Evolutionary conservation across 2,888 invertebrate species (phyloP), one percentile per base, ranked within the genome.

Genomic region (Drosophila pseudotakahashii): DNA sequence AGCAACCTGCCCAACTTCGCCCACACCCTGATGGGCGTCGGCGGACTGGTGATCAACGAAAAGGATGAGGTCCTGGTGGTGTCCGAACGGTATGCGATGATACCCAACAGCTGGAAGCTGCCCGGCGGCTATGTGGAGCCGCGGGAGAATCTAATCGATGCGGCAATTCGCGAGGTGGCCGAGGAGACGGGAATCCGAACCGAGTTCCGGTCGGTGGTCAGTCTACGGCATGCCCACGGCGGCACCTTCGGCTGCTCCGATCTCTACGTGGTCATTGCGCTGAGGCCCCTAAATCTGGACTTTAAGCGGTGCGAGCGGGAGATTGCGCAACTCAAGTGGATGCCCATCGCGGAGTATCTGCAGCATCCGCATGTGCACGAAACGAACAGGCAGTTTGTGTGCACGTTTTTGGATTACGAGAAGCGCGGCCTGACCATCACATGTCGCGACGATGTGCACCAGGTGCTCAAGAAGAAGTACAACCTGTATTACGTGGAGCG

Each of bases 101-200:
- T 92, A 32, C 85, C 78, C 91, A 93, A 90, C 76, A 94, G 80
- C 87, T 98, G 97, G 97, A 98, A 98, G 92, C 93, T 98, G 7
- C 98, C 98, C 14, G 98, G 98, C 57, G 98, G 98, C 54, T 96
- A 96, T 92, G 96, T 97, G 16, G 96, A 98, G 91, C 95, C 95
- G 92, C 95, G 97, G 61, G 98, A 98, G 93, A 95, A 97, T 88
- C 93, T 98, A 44, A 93, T 94, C 66, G 95, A 95, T 81, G 97
- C 98, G 13, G 97, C 95, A 0, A 93, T 95, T 57, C 94, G 98
- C 75, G 98, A 98, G 93, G 96, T 98, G 0, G 93, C 94, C 58
- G 98, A 98, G 93, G 98, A 98, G 93, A 98, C 98, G 0, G 96
- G 97, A 52, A 94, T 98, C 59, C 92, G 94, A 76, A 93, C 96